phyloP scores from a whole-genome alignment of 1,140 invertebrate genomes.

The Macrobrachium nipponense region DNA sequence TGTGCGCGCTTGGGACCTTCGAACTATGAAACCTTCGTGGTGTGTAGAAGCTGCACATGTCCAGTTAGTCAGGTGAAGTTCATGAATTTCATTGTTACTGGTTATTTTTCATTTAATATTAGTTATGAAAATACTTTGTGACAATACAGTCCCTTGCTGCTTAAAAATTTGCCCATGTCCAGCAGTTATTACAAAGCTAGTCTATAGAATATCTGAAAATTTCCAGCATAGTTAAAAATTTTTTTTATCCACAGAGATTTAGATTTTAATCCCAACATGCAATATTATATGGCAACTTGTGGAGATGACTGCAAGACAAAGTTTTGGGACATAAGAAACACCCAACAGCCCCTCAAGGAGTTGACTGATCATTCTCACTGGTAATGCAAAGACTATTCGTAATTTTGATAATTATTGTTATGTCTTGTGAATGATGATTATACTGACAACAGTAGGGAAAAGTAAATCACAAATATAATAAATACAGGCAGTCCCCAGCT shows the following conservation, averaged over 20 bases:
- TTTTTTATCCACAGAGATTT: slow-evolving; percentile 78
- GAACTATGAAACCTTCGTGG: slow-evolving; percentile 82
- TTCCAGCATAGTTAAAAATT: background rate
- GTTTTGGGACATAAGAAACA: slow-evolving; percentile 95
- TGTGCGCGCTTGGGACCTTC: slow-evolving; percentile 88
- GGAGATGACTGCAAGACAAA: slow-evolving; percentile 95
- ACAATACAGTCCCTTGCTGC: background rate
- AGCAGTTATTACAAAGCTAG: too few relatives aligned
- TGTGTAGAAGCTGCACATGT: slow-evolving; percentile 87
- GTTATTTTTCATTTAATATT: background rate
- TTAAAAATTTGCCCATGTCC: too few relatives aligned
- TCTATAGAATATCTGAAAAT: background rate
- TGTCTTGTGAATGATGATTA: background rate
- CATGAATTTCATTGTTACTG: background rate
- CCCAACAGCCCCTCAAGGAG: slow-evolving; percentile 81
- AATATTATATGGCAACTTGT: slow-evolving; percentile 92
- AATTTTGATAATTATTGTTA: background rate
- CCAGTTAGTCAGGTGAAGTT: slow-evolving; percentile 78
- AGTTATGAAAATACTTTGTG: background rate
- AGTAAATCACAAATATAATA: too few relatives aligned
- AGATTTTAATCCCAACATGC: slow-evolving; percentile 97
- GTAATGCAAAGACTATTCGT: slow-evolving; percentile 70
- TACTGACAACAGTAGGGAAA: background rate
- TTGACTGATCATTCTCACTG: slow-evolving; percentile 95
- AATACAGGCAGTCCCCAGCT: too few relatives aligned